Evolutionary conservation across 1,140 invertebrate genomes (phyloP), one percentile per base, ranked within the genome.

Genomic region (Proctacanthus coquilletti): DNA sequence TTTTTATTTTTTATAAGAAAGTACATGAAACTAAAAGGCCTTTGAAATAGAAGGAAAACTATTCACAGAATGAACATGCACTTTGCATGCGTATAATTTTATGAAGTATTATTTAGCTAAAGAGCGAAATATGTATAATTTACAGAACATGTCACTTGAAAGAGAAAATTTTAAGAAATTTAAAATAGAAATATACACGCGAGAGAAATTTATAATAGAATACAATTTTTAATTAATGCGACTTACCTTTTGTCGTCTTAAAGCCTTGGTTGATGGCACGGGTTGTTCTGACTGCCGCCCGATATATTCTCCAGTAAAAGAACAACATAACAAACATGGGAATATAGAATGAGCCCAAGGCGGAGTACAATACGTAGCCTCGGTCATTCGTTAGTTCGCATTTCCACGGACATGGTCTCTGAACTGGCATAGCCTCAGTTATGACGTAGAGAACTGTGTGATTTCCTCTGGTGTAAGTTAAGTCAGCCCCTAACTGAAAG

Each of bases 251-350:
- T 11, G 89, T 92, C 23, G 88, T 93, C 41, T 87, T 74, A 56
- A 94, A 94, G 38, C 92, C 75, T 64, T 85, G 84, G 63, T 89
- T 89, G 49, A 65, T 42, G 64, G 52, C 49, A 56, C 68, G 36
- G 53, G 68, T 50, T 62, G 70, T 65, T 42, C 79, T 70, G 0
- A 83, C 76, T 2, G 87, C 81, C 13, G 86, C 82, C 45, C 83
- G 77, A 9, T 85, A 88, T 53, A 92, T 92, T 44, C 84, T 75
- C 18, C 81, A 75, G 51, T 93, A 93, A 14, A 91, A 86, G 51
- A 89, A 85, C 5, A 91, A 69, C 80, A 94, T 91, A n/a, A 92
- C 83, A n/a, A 80, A 67, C 65, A 93, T 78, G 2, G 89, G 89
- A 36, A 93, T 71, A 61, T 91, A 94, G 63, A 93, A 94, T 1